Base-by-base conservation (phyloP, 2,888 invertebrate species). In the Tortricodes alternella region DNA sequence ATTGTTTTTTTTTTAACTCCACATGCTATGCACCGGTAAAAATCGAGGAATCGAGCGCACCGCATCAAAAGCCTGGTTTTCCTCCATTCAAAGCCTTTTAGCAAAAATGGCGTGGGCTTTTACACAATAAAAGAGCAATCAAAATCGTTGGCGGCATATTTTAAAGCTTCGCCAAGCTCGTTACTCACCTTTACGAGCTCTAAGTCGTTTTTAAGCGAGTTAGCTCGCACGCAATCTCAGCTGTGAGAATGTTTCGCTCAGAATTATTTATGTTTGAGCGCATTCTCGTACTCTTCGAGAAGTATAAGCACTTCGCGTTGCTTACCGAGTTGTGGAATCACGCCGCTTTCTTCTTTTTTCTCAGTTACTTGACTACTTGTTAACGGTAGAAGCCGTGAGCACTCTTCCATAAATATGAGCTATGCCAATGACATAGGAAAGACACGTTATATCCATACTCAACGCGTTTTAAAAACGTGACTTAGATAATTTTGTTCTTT, bases 131-230 rank as follows among this genome's bases (percentile, higher is more conserved):
- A 66, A 62, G 62, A 56, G 60, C 56, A 61, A 67, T 66, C 62
- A 64, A 68, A 67, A 64, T 65, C 60, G 69, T 73, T 71, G 66
- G 32, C 39, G 57, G 73, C 72, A 77, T 79, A 78, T 75, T 78
- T 68, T 70, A 72, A 73, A 67, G 71, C 68, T 61, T 53, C 62
- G 52, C 64, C 61, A 61, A 66, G 66, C 69, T 65, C 76, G 74
- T 85, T 79, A 79, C 70, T 85, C 82, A 85, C 83, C 76, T 85
- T 84, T 85, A 83, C 83, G 83, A 84, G 76, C 73, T 67, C 74
- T 71, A 78, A 81, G 80, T 78, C 82, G 76, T 80, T 82, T 70
- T 82, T 81, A 81, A 85, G 76, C 80, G 82, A 83, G 84, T 83
- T 80, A 81, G 68, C 70, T 65, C 70, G 70, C 77, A 82, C 83